Base-by-base conservation (phyloP, 2,888 invertebrate species). In the Tachina lurida region DNA sequence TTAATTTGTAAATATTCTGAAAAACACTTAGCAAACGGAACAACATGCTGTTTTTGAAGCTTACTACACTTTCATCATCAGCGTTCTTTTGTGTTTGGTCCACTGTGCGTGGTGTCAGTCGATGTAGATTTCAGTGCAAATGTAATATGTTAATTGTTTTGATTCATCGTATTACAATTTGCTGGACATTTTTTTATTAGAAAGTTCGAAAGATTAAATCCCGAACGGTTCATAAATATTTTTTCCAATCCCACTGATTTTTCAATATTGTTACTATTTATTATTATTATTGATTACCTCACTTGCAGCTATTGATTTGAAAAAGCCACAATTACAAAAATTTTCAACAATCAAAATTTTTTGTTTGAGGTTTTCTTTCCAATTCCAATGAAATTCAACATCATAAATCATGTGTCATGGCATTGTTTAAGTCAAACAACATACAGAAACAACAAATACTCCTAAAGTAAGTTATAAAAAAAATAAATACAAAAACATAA, bases 331-430 rank as follows among this genome's bases (percentile, higher is more conserved):
- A 88, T 87, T 87, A 88, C 86, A 87, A 87, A 83, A 87, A 87
- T 8, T 13, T 83, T 83, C 74, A 86, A 87, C 87, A 88, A 87
- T 88, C 87, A 87, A 88, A 87, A 84, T 79, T 31, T 22, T 31
- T 31, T 79, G 79, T 74, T 87, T 74, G 80, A 87, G 87, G 76
- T 65, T 81, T 87, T 71, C 63, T 22, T 74, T 81, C 5, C 10
- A 54, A 49, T 79, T 83, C 79, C 71, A 73, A 60, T 70, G 62
- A 81, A 82, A 67, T 65, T 70, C 10, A 67, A 62, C 78, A 83
- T 87, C 88, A 88, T 88, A 88, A 88, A 88, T 88, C 88, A 88
- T 87, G 88, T 88, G 88, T 87, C 86, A 84, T 71, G 19, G 65
- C 58, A 86, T 86, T 79, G 75, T 82, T 22, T 43, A 12, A 60